Percentiles rank a stretch among this genome's conserved stretches.
Conservation (phyloP, 92 coral and sea anemone genomes). For the Umimayanthus kanabou region DNA sequence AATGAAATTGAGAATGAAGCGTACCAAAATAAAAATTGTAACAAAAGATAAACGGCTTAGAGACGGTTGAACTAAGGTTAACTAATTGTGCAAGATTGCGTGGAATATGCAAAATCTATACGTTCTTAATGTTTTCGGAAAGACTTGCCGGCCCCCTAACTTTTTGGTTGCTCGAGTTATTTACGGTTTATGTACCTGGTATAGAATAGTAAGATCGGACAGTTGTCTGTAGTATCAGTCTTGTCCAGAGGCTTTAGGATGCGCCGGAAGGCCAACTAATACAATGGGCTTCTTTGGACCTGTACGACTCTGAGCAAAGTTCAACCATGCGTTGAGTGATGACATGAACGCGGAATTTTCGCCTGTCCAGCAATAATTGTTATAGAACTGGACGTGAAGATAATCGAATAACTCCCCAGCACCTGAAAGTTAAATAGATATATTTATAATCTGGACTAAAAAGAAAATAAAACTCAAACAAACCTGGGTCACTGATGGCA, state of each 20-base stretch:
- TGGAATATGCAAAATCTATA: too few relatives aligned
- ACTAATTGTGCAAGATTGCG: too few relatives aligned
- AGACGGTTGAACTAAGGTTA: too few relatives aligned
- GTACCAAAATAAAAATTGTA: too few relatives aligned
- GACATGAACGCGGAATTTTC: conserved; percentile 31
- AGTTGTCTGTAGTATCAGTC: background rate
- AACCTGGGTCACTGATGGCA: too few relatives aligned
- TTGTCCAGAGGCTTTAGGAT: background rate
- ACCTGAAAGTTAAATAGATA: conserved; percentile 7
- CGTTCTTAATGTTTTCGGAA: too few relatives aligned
- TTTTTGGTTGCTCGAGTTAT: too few relatives aligned
- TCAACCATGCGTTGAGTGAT: conserved; percentile 46
- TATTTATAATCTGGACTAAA: too few relatives aligned
- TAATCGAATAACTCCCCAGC: conserved; percentile 46
- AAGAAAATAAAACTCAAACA: too few relatives aligned
- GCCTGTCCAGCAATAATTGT: conserved; percentile 62
- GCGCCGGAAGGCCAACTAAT: background rate
- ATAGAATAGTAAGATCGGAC: background rate
- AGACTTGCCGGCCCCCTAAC: too few relatives aligned
- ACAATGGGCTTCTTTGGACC: background rate
- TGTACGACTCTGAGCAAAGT: conserved; percentile 25
- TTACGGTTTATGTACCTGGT: background rate
- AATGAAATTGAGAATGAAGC: too few relatives aligned
- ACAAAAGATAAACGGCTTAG: too few relatives aligned
- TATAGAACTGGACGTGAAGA: conserved; percentile 61